Evolutionary conservation across 1,140 invertebrate species (phyloP).

Genomic region (Drosophila kikkawai): DNA sequence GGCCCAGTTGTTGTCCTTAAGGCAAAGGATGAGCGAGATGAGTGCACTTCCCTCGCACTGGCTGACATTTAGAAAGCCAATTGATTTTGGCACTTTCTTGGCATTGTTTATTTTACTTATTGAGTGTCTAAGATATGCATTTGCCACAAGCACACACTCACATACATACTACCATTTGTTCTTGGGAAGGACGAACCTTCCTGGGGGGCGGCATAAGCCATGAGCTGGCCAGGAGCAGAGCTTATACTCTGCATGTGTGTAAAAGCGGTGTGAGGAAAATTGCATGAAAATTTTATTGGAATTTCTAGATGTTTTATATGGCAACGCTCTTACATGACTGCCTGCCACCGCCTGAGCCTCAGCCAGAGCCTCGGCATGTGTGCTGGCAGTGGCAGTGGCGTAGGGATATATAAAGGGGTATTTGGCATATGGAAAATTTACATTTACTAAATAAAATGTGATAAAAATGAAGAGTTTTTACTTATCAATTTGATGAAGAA

Average conservation of each 20-base stretch:
- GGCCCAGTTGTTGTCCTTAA: slow-evolving; percentile 26
- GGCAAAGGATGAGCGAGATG: slow-evolving; percentile 11
- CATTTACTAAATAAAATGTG: background rate
- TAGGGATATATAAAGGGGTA: background rate
- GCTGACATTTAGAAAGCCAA: slow-evolving; percentile 63
- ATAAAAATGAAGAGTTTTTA: background rate
- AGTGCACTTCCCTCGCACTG: slow-evolving; percentile 34
- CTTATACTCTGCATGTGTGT: slow-evolving; percentile 46
- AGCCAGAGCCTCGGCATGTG: slow-evolving; percentile 34
- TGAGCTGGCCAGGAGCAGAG: slow-evolving; percentile 33
- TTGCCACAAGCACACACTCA: slow-evolving; percentile 43
- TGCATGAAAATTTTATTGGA: slow-evolving; percentile 70
- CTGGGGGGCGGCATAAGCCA: slow-evolving; percentile 47
- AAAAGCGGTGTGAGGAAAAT: slow-evolving; percentile 54
- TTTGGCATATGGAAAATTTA: background rate
- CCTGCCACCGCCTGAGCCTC: slow-evolving; percentile 54
- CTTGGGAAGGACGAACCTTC: background rate
- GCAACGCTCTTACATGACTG: slow-evolving; percentile 65
- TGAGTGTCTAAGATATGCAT: slow-evolving; percentile 66
- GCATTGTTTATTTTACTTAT: slow-evolving; percentile 71
- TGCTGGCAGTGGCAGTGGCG: slow-evolving; percentile 3
- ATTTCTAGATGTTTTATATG: slow-evolving; percentile 70
- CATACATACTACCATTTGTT: slow-evolving; percentile 7
- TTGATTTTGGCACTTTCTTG: slow-evolving; percentile 69
- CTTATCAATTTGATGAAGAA: background rate